These are phyloP conservation scores for Germaria angustata DNA, from an alignment of 2,888 invertebrate species.

Conservation along the genomic window DNA sequence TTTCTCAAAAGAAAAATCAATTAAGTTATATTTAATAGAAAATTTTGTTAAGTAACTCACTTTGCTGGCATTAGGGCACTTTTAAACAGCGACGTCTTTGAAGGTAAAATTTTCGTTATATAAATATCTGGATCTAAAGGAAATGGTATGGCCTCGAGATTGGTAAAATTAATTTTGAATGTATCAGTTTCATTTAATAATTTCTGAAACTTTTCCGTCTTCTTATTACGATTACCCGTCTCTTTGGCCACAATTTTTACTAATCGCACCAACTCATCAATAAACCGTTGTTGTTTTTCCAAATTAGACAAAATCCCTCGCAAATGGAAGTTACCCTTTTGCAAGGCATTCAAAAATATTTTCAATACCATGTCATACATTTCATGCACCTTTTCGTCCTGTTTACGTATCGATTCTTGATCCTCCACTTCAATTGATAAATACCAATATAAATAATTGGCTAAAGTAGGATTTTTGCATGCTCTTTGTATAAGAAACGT, in stretches of 20 bases:
- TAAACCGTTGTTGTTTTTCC: constrained; percentile 92
- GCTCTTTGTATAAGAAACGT: constrained; percentile 95
- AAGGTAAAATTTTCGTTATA: constrained; percentile 92
- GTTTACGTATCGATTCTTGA: constrained; percentile 85
- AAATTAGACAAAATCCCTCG: constrained; percentile 89
- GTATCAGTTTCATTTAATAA: constrained; percentile 89
- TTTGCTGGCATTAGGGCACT: constrained; percentile 97
- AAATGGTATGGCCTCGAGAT: constrained; percentile 95
- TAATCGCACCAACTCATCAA: constrained; percentile 92
- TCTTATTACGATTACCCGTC: constrained; percentile 94
- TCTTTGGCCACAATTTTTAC: constrained; percentile 94
- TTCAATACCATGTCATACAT: constrained; percentile 96
- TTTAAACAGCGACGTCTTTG: constrained; percentile 96
- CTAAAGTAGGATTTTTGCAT: constrained; percentile 91
- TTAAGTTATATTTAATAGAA: no score
- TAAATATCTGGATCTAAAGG: constrained; percentile 95
- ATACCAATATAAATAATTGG: constrained; percentile 99
- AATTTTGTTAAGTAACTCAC: constrained; percentile 70
- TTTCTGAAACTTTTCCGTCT: constrained; percentile 93
- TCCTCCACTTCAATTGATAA: constrained; percentile 96
- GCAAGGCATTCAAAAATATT: constrained; percentile 88
- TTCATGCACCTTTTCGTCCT: constrained; percentile 86
- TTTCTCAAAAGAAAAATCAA: no score
- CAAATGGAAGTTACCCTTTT: constrained; percentile 86
- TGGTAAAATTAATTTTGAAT: constrained; percentile 92